Evolutionary conservation across 2,797 vertebrate species (phyloP), one percentile per base, ranked within the genome.

Genomic region (Neosilurus hyrtlii): DNA sequence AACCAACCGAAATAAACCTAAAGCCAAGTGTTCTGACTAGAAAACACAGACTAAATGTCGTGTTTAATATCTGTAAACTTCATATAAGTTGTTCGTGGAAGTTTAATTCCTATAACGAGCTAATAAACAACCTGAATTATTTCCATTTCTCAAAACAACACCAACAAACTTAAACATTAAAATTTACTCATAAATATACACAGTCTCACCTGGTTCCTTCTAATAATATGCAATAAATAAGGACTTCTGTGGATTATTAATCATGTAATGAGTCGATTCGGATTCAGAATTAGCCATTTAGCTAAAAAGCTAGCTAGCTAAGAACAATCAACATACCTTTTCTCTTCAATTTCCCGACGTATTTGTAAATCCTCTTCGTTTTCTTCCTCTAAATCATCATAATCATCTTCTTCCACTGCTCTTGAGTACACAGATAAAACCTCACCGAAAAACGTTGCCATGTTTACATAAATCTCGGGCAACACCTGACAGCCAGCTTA

Each of bases 361-460:
- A 97, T 97, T 88, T 96, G 90, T 14, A 88, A 89, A 79, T 97
- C 96, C 88, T 90, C 94, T 9, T 94, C 93, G 37, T 95, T 90
- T 81, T 90, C 94, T 0, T 93, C 91, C 30, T 94, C 90, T 80
- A 94, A 91, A 0, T 91, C 91, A 0, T 94, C 94, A 0, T 95
- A 93, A 0, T 96, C 95, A 0, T 96, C 97, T 76, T 97, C 96
- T 0, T 96, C 94, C 65, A 97, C 96, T 0, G 97, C 96, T 62
- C 97, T 93, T 66, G 96, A 97, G 3, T 92, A 94, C 0, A 94
- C 94, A 0, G 93, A 92, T 76, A 97, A 85, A 59, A 98, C 96
- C 81, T 99, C 97, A 0, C 97, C 97, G n/a, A 99, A 99, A 89
- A 98, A 98, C 0, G 97, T 99, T 12, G 97, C 97, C 93, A 98